Conservation (phyloP, 2,113 vertebrate genomes). For the Meles meles region DNA sequence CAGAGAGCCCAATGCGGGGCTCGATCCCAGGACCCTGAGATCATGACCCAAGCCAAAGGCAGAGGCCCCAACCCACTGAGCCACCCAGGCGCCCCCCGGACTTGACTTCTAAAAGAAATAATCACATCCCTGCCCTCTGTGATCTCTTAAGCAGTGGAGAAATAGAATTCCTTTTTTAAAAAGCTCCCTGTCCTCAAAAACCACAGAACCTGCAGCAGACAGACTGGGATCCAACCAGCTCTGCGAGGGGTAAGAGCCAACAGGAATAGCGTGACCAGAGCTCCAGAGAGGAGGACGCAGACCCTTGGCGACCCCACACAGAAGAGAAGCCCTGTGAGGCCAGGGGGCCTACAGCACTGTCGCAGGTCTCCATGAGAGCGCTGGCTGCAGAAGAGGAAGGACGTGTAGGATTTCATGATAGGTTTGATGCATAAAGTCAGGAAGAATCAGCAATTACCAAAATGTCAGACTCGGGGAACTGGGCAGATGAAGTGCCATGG, state of each 20-base stretch:
- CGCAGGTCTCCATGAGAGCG: background rate
- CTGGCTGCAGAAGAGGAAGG: background rate
- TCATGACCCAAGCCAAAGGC: too few relatives aligned
- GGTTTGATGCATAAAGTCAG: background rate
- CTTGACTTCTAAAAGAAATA: background rate
- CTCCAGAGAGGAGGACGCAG: too few relatives aligned
- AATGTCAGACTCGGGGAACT: background rate
- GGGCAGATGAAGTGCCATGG: background rate
- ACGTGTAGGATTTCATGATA: background rate
- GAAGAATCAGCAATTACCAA: background rate
- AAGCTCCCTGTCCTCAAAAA: background rate
- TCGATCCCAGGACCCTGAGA: too few relatives aligned
- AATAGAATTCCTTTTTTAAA: background rate
- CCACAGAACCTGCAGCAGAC: background rate
- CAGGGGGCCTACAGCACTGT: too few relatives aligned
- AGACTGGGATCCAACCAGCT: background rate
- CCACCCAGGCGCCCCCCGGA: background rate
- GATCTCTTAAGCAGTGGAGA: background rate
- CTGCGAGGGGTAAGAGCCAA: background rate
- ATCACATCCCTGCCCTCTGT: background rate
- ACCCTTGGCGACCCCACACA: background rate
- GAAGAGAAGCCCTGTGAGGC: rapidly evolving
- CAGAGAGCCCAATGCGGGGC: too few relatives aligned
- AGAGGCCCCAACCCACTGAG: too few relatives aligned
- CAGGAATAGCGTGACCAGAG: background rate